These are phyloP conservation scores for Orchesellides sinensis DNA, from an alignment of 2,888 invertebrate genomes.

Conservation along the genomic window DNA sequence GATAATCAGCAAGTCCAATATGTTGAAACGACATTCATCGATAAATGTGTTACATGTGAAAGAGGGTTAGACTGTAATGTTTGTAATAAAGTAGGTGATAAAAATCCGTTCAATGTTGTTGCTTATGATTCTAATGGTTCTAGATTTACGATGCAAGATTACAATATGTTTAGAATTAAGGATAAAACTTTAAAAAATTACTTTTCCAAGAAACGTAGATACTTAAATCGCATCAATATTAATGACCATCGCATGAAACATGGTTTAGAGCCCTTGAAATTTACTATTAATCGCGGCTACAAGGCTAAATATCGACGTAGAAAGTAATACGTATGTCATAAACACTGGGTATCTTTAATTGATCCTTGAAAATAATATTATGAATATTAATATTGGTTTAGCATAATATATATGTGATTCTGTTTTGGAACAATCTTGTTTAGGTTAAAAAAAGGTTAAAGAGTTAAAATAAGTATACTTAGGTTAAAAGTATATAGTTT, in stretches of 20 bases:
- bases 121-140: conserved; percentile 12
- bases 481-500: too few relatives aligned
- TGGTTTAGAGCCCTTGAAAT: background rate
- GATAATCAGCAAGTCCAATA: background rate
- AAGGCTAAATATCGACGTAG: too few relatives aligned
- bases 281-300: background rate
- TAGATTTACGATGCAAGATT: conserved; percentile 16
- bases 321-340: too few relatives aligned
- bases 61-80: background rate
- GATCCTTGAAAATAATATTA: too few relatives aligned
- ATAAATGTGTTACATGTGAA: conserved; percentile 27
- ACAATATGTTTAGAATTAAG: conserved; percentile 1
- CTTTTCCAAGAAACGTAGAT: conserved; percentile 8
- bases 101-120: conserved; percentile 24
- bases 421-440: too few relatives aligned
- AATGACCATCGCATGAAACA: conserved; percentile 21
- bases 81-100: background rate
- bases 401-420: too few relatives aligned
- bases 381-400: too few relatives aligned
- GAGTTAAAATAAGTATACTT: too few relatives aligned
- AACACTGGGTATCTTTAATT: too few relatives aligned
- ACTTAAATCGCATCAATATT: conserved; percentile 12
- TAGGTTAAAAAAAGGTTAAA: too few relatives aligned
- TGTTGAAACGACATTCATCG: background rate
- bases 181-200: conserved; percentile 25